Base-by-base conservation (phyloP, 2,113 vertebrate genomes). In the Laterallus jamaicensis region DNA sequence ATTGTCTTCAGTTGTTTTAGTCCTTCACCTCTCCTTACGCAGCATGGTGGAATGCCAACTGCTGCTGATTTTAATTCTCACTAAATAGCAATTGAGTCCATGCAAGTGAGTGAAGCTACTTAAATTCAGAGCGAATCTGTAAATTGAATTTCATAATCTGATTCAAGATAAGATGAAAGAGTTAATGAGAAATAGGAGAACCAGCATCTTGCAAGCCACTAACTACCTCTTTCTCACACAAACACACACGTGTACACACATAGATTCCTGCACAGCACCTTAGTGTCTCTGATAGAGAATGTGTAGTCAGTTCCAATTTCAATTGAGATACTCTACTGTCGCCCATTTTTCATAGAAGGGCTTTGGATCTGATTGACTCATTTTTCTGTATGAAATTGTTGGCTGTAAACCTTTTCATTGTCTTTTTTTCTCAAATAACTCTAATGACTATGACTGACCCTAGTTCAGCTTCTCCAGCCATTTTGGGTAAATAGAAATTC, bases 1-100 rank as follows among this genome's bases (percentile, higher is more conserved):
- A 50, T 87, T 91, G 64, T 50, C 55, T 77, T 86, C 75, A 74
- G 75, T 67, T 85, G 40, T 56, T 82, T 54, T 76, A 80, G 70
- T 79, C 49, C 39, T 82, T 88, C 71, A 16, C 49, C 50, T 82
- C 32, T 56, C 5, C 0, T 80, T 82, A 47, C 42, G 18, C 37
- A 2, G 8, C 35, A 26, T 69, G 63, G 29, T 60, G 31, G 62
- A 76, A 69, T 79, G 44, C 9, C 81, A 82, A 39, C 25, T 84
- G 74, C 84, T 91, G 62, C 54, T 49, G 0, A 35, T 35, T 35
- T 35, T 35, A 35, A 35, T 35, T 35, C 35, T 35, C 35, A 35
- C 68, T 73, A 87, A 74, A 62, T 49, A 78, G 17, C 32, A 49
- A 9, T 47, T 1, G 32, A 71, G 42, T 56, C 74, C 6, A 4